Evolutionary conservation across 2,797 vertebrate species (phyloP).

Genomic region (Myotis planiceps): DNA sequence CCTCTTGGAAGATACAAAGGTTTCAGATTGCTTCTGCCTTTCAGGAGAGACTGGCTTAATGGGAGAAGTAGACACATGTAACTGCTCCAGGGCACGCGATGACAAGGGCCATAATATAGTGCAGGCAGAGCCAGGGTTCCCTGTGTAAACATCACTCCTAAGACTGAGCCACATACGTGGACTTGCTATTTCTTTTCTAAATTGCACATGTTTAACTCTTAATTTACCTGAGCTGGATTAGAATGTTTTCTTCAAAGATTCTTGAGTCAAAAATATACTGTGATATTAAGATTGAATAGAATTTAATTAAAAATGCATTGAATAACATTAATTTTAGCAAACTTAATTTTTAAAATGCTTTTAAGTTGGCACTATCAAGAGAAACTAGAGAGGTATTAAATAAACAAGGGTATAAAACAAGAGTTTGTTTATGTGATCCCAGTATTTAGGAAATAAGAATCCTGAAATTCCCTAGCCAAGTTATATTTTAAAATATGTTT

Average conservation of each 20-base stretch:
- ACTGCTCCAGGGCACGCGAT: slow-evolving; percentile 48
- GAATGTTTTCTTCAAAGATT: slow-evolving; percentile 1
- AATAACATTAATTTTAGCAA: neutral
- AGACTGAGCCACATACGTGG: neutral
- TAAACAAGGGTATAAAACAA: slow-evolving; percentile 53
- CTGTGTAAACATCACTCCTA: slow-evolving; percentile 46
- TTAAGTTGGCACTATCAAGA: slow-evolving; percentile 23
- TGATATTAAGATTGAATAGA: slow-evolving; percentile 1
- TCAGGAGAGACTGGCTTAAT: slow-evolving; percentile 40
- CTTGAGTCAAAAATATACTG: neutral
- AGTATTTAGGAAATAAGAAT: slow-evolving; percentile 52
- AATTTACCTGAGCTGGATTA: neutral
- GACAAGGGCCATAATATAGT: slow-evolving; percentile 63
- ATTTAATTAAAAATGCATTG: slow-evolving; percentile 26
- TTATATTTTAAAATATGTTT: slow-evolving; percentile 70
- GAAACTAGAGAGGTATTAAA: slow-evolving; percentile 35
- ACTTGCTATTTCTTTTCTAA: slow-evolving; percentile 57
- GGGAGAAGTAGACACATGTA: slow-evolving; percentile 40
- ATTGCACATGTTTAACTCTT: slow-evolving; percentile 53
- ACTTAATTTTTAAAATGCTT: slow-evolving; percentile 34
- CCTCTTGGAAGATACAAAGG: slow-evolving; percentile 16
- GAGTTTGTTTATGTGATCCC: slow-evolving; percentile 58
- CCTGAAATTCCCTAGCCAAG: slow-evolving; percentile 50
- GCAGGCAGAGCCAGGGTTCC: slow-evolving; percentile 56
- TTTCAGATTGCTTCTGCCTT: slow-evolving; percentile 55